Percentiles rank a stretch among this genome's conserved stretches.
Conservation (phyloP, 37 sponge, comb jelly and placozoan species). For the Tethya wilhelma region DNA sequence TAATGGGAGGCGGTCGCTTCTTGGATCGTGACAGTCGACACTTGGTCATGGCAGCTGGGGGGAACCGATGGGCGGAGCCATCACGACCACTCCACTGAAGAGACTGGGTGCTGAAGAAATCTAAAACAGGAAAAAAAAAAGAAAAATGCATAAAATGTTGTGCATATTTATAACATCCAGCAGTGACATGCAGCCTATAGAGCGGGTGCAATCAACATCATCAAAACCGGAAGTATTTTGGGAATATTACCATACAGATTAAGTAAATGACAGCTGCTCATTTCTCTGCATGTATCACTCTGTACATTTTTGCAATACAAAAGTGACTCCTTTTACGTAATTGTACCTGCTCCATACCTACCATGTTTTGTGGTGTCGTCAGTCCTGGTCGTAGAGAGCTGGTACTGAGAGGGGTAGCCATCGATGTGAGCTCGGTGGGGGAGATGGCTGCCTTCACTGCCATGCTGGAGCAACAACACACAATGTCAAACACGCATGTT, state of each 20-base stretch:
- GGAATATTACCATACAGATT: too few relatives aligned
- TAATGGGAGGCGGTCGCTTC: neutral
- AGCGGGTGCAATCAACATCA: too few relatives aligned
- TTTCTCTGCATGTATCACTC: too few relatives aligned
- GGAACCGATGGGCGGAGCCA: neutral
- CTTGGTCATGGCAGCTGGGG: slow-evolving; percentile 5
- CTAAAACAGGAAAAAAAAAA: neutral
- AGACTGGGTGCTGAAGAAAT: slow-evolving; percentile 4
- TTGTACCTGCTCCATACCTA: neutral
- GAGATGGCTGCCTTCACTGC: neutral
- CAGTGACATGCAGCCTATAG: too few relatives aligned
- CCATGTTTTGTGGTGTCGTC: slow-evolving; percentile 7
- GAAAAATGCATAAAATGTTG: neutral
- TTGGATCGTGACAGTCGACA: slow-evolving; percentile 10
- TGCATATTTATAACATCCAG: too few relatives aligned
- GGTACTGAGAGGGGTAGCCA: slow-evolving; percentile 18
- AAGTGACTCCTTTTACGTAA: neutral
- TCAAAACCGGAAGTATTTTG: too few relatives aligned
- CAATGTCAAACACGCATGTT: neutral
- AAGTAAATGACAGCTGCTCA: too few relatives aligned
- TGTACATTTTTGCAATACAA: neutral
- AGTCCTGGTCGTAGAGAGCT: slow-evolving; percentile 4
- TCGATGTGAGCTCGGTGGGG: neutral
- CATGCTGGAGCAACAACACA: too few relatives aligned
- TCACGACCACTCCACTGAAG: slow-evolving; percentile 28